phyloP scores from a whole-genome alignment of 2,888 invertebrate genomes.

The Alcis repandata region DNA sequence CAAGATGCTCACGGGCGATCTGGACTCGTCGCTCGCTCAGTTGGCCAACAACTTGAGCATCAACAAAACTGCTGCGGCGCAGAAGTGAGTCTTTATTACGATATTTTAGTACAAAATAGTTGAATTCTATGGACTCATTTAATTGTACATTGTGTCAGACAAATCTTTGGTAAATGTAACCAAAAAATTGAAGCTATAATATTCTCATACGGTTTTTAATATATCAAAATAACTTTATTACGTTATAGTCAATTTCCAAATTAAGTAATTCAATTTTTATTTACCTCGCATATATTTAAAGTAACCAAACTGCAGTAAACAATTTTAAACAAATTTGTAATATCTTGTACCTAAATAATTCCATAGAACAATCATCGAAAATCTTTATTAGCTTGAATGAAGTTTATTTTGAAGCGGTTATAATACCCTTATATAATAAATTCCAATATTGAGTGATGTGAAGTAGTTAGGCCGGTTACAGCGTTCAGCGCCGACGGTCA shows the following conservation, averaged over 20 bases:
- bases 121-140: constrained; percentile 37
- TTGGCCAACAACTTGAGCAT: constrained; percentile 97
- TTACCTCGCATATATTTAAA: not conserved
- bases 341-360: constrained; percentile 3
- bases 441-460: constrained; percentile 43
- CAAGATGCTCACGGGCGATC: constrained; percentile 95
- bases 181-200: too few species aligned
- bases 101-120: constrained; percentile 4
- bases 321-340: too few species aligned
- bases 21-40: constrained; percentile 97
- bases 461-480: constrained; percentile 46
- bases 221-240: too few species aligned
- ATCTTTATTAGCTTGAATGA: constrained; percentile 43
- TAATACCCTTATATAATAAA: constrained; percentile 38
- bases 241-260: not conserved
- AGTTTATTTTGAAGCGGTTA: constrained; percentile 28
- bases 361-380: constrained; percentile 7
- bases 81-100: constrained; percentile 88
- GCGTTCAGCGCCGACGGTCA: not conserved
- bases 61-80: constrained; percentile 90
- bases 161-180: too few species aligned
- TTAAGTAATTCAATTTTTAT: not conserved
- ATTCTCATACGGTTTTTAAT: too few species aligned
- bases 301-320: not conserved
- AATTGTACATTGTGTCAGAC: too few species aligned